These are phyloP conservation scores for Upupa epops DNA, from an alignment of 2,113 vertebrate species.

Conservation along the genomic window DNA sequence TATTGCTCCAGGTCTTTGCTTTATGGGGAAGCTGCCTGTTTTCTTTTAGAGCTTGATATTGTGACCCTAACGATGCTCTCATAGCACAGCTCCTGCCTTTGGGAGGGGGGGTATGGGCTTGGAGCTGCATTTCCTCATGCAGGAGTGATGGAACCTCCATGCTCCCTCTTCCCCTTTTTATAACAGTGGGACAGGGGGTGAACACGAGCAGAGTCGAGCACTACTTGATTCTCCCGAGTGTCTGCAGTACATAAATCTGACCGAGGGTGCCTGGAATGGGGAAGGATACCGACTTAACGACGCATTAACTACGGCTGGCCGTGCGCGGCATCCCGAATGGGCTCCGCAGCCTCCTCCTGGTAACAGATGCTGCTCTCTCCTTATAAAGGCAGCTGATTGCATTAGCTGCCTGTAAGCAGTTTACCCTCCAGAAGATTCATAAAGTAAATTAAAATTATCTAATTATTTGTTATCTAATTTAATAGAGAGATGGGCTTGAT, in stretches of 20 bases:
- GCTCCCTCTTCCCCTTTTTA: not conserved
- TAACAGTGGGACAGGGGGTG: not conserved
- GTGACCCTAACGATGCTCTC: not conserved
- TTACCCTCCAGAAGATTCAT: conserved; percentile 61
- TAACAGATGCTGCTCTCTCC: conserved; percentile 63
- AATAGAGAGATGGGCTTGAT: conserved; percentile 54
- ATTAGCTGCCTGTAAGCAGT: conserved; percentile 63
- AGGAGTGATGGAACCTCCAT: not conserved
- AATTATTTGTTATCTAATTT: conserved; percentile 68
- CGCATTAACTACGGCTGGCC: conserved; percentile 10
- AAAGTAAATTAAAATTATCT: conserved; percentile 64
- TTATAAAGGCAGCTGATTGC: conserved; percentile 64
- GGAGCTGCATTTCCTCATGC: not conserved
- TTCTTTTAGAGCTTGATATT: not conserved
- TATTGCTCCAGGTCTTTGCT: not conserved
- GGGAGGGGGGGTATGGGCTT: not conserved
- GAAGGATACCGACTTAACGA: conserved; percentile 53
- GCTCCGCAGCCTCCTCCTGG: not conserved
- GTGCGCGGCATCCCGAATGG: conserved; percentile 16
- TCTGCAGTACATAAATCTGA: conserved; percentile 64
- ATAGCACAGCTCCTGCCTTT: not conserved
- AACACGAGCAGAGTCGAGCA: not conserved
- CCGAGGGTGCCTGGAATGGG: conserved; percentile 59
- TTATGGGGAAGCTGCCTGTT: not conserved
- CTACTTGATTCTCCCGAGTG: conserved; percentile 28